Conservation (phyloP, 2,113 vertebrate genomes). For the Panthera leo region DNA sequence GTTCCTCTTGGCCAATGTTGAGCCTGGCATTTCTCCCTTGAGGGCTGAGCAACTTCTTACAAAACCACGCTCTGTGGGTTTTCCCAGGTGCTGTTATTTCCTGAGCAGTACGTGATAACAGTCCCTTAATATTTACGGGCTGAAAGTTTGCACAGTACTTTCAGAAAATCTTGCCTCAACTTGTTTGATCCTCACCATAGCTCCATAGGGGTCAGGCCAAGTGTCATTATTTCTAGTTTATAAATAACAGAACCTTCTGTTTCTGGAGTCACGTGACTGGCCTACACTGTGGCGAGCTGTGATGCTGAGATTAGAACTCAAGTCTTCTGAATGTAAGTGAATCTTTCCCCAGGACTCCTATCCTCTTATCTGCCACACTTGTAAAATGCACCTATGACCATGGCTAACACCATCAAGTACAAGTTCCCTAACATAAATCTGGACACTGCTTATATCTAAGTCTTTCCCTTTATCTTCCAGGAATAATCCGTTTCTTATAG, state of each 20-base stretch:
- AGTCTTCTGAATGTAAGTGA: background rate
- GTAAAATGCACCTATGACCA: background rate
- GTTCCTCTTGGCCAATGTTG: slow-evolving; percentile 23
- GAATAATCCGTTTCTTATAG: background rate
- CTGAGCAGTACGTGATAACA: background rate
- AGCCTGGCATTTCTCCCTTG: slow-evolving; percentile 11
- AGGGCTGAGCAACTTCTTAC: slow-evolving; percentile 54
- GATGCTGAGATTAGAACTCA: background rate
- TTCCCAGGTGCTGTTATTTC: slow-evolving; percentile 70
- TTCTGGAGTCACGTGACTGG: background rate
- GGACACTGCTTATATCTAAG: background rate
- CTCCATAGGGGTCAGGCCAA: background rate
- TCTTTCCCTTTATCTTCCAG: background rate
- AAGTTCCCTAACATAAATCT: background rate
- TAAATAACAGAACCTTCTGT: slow-evolving; percentile 21
- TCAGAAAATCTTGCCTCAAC: background rate
- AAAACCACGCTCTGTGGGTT: slow-evolving; percentile 46
- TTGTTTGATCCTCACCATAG: background rate
- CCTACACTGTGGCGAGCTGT: background rate
- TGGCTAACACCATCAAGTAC: background rate
- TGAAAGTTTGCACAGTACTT: background rate
- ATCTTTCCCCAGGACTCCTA: background rate
- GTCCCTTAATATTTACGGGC: slow-evolving; percentile 9
- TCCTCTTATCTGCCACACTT: background rate
- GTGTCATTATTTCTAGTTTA: background rate